Evolutionary conservation across 2,797 vertebrate species (phyloP).

Genomic region (Pristis pectinata): DNA sequence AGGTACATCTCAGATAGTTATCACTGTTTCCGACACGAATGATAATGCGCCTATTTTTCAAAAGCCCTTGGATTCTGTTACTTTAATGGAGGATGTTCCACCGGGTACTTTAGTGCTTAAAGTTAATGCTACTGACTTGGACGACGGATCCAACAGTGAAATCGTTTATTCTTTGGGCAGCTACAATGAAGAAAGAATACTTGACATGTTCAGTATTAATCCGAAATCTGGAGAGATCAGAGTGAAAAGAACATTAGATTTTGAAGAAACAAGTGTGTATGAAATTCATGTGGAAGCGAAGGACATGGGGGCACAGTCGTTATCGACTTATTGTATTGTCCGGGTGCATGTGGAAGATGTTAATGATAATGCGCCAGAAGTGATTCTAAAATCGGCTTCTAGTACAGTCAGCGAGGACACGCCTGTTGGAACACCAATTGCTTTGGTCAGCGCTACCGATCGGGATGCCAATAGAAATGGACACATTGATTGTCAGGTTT

Average conservation of each 20-base stretch:
- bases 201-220: not conserved
- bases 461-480: not conserved
- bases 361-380: not conserved
- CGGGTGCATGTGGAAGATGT: conserved; percentile 1
- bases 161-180: not conserved
- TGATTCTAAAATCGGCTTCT: not conserved
- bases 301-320: not conserved
- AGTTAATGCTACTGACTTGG: conserved; percentile 7
- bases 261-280: not conserved
- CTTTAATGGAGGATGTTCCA: not conserved
- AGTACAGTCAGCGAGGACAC: not conserved
- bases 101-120: not conserved
- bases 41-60: conserved; percentile 5
- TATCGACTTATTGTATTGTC: conserved; percentile 6
- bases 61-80: not conserved
- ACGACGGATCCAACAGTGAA: not conserved
- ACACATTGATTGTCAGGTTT: not conserved
- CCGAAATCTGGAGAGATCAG: not conserved
- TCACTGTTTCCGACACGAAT: not conserved
- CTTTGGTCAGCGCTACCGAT: not conserved
- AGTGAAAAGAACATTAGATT: not conserved
- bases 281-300: conserved; percentile 26
- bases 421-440: not conserved
- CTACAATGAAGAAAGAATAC: not conserved
- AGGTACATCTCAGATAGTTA: not conserved